Base-by-base conservation (phyloP, 2,113 vertebrate species). In the Pangasianodon hypophthalmus region DNA sequence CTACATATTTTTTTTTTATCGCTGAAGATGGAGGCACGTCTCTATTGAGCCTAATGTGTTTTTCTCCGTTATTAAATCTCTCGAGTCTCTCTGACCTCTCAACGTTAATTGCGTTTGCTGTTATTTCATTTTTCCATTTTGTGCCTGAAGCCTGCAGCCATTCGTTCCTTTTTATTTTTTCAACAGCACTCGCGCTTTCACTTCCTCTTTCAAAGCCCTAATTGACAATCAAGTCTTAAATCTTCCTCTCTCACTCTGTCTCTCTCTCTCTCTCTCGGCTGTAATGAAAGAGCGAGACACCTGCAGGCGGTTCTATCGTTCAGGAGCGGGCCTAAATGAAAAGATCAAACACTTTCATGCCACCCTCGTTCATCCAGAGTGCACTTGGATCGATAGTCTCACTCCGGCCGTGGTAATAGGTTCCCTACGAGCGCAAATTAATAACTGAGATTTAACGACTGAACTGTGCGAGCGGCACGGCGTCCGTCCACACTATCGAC, bases 391-490 rank as follows among this genome's bases (percentile, higher is more conserved):
- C 92, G 83, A 94, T 93, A 92, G 56, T 60, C 58, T 86, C 67
- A 87, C 94, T 87, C 87, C 46, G 91, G 88, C 88, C 44, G 41
- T 67, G 67, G 88, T 92, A 92, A 92, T 92, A 69, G 88, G 56
- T 92, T 92, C 88, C 81, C 67, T 91, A 90, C 60, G 88, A 92
- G 88, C 80, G 71, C 90, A 92, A 90, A 93, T 95, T 93, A 94
- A 94, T 92, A 93, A 92, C 92, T 60, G 88, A 89, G 90, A 92
- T 92, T 93, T 94, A 93, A 93, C 92, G 90, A 91, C 92, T 85
- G 91, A 92, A 91, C 77, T 86, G 92, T 90, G 85, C 88, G 91
- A 84, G 81, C 52, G n/a, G 54, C 21, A 26, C n/a, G 1, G 32
- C 54, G 32, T 56, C 54, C 81, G 9, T 52, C 64, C 46, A 73